Base-by-base conservation (phyloP, 2,797 vertebrate species). In the Chrysocyon brachyurus region DNA sequence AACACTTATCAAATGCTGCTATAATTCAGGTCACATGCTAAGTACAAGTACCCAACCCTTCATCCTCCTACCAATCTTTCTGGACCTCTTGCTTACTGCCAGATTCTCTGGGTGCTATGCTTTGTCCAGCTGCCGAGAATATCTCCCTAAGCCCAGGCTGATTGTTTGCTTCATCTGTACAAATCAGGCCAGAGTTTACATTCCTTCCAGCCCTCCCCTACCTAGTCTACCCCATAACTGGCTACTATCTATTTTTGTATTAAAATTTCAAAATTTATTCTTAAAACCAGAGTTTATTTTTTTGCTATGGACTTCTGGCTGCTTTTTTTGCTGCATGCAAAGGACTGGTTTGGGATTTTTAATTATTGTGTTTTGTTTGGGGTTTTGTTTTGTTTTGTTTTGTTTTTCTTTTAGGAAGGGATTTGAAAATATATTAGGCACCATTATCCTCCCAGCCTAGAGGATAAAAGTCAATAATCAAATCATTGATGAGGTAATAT, bases 401-500 rank as follows among this genome's bases (percentile, higher is more conserved):
- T 36, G 4, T 33, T 91, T 12, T 3, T 33, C 36, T 59, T 54
- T 73, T 61, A 77, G 61, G 33, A 95, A 89, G 17, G 33, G 78
- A 78, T 78, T 73, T 92, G 26, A 87, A 68, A 75, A 24, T 75
- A 52, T 68, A 57, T 63, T 87, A 79, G n/a, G 14, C 3, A 81
- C 14, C 7, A 8, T 46, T 26, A 46, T 26, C 70, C 12, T 73
- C 88, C 52, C 79, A 49, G 57, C 22, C 19, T 54, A 3, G 14
- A 73, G 12, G 3, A 6, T 73, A 86, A 68, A 98, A 66, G 77
- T 70, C 84, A 59, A 90, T 92, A 79, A 61, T 64, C 52, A 84
- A 81, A 82, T 92, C 87, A 22, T 2, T 54, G 11, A 77, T 75
- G n/a, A 68, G 28, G 24, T 75, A 54, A 61, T 81, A 75, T 64